Conservation (phyloP, 2,888 invertebrate species). For the Parnassius smintheus region DNA sequence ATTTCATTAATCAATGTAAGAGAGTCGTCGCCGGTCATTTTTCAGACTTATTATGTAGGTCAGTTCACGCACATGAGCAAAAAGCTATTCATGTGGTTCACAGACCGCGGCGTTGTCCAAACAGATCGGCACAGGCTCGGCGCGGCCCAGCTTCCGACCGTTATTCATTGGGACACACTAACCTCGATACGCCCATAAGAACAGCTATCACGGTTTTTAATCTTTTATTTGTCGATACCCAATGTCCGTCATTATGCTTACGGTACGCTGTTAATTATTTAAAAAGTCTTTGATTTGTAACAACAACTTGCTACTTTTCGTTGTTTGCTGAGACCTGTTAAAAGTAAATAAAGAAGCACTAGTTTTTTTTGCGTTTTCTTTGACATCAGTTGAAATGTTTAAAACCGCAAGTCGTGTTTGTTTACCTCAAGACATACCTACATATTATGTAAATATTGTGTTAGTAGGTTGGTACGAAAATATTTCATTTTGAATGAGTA, state of each 20-base stretch:
- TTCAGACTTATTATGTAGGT: conserved; percentile 3
- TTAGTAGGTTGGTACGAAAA: no score
- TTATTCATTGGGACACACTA: conserved; percentile 66
- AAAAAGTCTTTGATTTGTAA: conserved; percentile 3
- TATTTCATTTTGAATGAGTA: no score
- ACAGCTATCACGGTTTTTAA: conserved; percentile 32
- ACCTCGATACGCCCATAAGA: conserved; percentile 60
- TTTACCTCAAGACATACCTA: no score
- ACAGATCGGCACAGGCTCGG: conserved; percentile 31
- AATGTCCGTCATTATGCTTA: conserved; percentile 9
- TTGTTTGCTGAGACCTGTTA: not conserved
- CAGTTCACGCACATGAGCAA: conserved; percentile 2
- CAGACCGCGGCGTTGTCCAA: conserved; percentile 11
- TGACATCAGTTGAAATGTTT: no score
- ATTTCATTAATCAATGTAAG: no score
- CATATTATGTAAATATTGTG: no score
- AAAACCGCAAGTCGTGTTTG: no score
- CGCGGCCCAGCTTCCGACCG: conserved; percentile 57
- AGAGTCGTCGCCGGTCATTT: no score
- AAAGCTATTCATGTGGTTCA: not conserved
- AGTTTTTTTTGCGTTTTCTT: no score
- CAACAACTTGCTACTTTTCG: conserved; percentile 3
- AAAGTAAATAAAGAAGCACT: no score
- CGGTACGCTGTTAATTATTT: conserved; percentile 1
- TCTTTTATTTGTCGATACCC: not conserved